A percentile compares a stretch with the other conserved stretches of the same genome.
Evolutionary conservation across 2,113 vertebrate species (phyloP).

Genomic region (Hypomesus transpacificus): DNA sequence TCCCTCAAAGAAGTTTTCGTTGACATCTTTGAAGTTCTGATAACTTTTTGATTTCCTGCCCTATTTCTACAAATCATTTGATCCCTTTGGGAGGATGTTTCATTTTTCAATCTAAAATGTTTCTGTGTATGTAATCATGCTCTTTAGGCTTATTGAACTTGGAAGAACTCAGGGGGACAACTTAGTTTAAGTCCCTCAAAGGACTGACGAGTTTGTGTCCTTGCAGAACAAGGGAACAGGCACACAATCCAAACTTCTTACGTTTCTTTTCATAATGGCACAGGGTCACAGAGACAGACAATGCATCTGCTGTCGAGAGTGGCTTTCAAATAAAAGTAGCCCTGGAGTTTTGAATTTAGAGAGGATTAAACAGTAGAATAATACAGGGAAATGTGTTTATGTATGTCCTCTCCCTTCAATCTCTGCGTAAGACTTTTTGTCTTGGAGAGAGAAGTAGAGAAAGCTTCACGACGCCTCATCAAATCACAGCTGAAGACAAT

Average conservation of each 20-base stretch:
- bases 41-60: constrained; percentile 19
- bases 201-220: constrained; percentile 30
- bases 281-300: constrained; percentile 35
- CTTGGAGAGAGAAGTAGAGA: constrained; percentile 17
- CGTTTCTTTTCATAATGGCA: constrained; percentile 24
- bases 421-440: constrained; percentile 25
- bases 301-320: constrained; percentile 32
- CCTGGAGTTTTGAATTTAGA: constrained; percentile 56
- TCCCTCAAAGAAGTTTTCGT: constrained; percentile 1
- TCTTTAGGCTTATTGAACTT: constrained; percentile 13
- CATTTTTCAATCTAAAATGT: not conserved
- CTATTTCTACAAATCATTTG: not conserved
- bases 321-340: constrained; percentile 35
- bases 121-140: constrained; percentile 13
- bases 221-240: constrained; percentile 45
- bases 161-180: constrained; percentile 3
- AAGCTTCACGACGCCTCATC: constrained; percentile 28
- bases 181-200: constrained; percentile 4
- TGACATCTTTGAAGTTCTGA: constrained; percentile 11
- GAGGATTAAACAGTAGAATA: constrained; percentile 45
- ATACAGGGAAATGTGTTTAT: constrained; percentile 48
- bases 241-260: constrained; percentile 24
- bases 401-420: constrained; percentile 22
- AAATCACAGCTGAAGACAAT: constrained; percentile 22
- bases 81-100: not conserved